Base-by-base conservation (phyloP, 2,888 invertebrate species). In the Chorisops tibialis region DNA sequence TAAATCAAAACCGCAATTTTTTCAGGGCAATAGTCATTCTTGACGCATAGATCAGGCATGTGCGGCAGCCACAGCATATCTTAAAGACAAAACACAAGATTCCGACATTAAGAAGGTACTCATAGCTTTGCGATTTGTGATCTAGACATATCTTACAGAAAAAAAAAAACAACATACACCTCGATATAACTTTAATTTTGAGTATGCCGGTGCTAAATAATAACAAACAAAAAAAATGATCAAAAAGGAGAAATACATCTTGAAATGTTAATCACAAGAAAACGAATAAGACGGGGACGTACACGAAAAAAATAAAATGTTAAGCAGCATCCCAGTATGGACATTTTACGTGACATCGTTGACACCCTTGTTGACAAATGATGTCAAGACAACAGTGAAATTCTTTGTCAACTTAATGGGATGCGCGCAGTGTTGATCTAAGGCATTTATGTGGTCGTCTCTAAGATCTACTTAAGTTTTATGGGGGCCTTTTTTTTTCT, bases 341-440 rank as follows among this genome's bases (percentile, higher is more conserved):
- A 59, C 58, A 60, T 56, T 61, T 48, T 51, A 62, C 62, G 61
- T 64, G 62, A 64, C 59, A 56, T 39, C 59, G 64, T 60, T 64
- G 64, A 64, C 64, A 64, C 64, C 64, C 64, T 52, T 61, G 59
- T 61, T 64, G 64, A 64, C 62, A 64, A 62, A 64, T 62, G 64
- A 64, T 64, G 64, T 62, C 64, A 64, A 64, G 64, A 64, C 19
- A 43, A 52, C 51, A 61, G 59, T 24, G 59, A 62, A 64, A 61
- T 52, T 58, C 59, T 64, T 64, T 64, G 64, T 52, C 47, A 39
- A 49, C 43, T 45, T 59, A 43, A 45, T 56, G 43, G 30, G 54
- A n/a, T 54, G 41, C 4, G 41, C 41, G 47, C 19, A 7, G 21
- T 54, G 43, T 56, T 56, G 56, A 56, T 56, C 56, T 30, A 45